Evolutionary conservation across 2,888 invertebrate species (phyloP).

Genomic region (Scaptomyza flava): DNA sequence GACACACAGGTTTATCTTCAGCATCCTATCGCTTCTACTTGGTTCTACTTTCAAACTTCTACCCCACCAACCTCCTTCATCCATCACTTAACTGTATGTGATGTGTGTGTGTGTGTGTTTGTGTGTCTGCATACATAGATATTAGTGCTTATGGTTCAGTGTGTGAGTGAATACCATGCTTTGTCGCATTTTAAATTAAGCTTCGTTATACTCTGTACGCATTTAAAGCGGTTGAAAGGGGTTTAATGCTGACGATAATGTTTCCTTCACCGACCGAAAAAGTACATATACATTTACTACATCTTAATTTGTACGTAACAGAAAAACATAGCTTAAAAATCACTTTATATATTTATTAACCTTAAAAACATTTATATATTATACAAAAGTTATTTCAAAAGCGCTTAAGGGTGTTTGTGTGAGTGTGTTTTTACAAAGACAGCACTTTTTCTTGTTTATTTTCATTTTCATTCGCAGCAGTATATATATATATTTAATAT

Average conservation of each 20-base stretch:
- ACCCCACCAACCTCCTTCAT: constrained; percentile 10
- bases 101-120: constrained; percentile 6
- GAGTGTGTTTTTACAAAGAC: not conserved
- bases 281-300: not conserved
- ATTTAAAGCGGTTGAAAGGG: constrained; percentile 4
- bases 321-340: not conserved
- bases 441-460: constrained; percentile 49
- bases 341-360: not conserved
- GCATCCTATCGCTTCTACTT: constrained; percentile 59
- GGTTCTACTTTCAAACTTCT: not conserved
- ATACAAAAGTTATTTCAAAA: not conserved
- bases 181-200: constrained; percentile 81
- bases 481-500: constrained; percentile 46
- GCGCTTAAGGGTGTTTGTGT: not conserved
- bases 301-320: not conserved
- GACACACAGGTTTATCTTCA: constrained; percentile 65
- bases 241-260: not conserved
- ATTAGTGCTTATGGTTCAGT: constrained; percentile 62
- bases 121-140: constrained; percentile 45
- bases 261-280: too few species aligned
- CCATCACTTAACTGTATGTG: not conserved
- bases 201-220: constrained; percentile 55
- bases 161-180: constrained; percentile 60
- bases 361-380: not conserved
- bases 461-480: constrained; percentile 60